phyloP scores from a whole-genome alignment of 53 echinoderm and acorn worm genomes.

The Zoroaster sp. region DNA sequence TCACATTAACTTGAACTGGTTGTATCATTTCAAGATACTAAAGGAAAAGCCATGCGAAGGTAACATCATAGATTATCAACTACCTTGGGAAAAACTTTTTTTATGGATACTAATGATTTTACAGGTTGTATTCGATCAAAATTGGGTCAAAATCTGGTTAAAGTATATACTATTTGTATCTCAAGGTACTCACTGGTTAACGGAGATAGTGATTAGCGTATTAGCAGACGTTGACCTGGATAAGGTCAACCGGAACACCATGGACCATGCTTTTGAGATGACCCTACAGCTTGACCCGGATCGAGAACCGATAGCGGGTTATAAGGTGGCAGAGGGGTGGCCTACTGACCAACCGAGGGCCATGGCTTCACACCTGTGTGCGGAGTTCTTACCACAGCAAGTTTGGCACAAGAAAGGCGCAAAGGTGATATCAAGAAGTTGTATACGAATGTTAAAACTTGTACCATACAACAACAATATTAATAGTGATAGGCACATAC shows the following conservation, averaged over 20 bases:
- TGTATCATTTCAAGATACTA: no score
- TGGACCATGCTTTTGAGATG: neutral
- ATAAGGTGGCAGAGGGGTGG: neutral
- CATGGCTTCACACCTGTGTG: neutral
- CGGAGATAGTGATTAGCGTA: neutral
- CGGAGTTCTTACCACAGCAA: neutral
- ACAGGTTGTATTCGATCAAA: no score
- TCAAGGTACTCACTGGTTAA: neutral
- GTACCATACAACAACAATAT: no score
- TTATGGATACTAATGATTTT: no score
- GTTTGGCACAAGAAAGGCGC: neutral
- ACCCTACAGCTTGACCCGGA: neutral
- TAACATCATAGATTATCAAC: no score
- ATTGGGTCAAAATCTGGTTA: no score
- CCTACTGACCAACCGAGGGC: neutral
- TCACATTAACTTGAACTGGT: no score
- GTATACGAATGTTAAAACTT: no score
- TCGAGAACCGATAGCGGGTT: neutral
- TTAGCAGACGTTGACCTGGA: neutral
- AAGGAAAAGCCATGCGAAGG: no score
- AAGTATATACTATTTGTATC: no score
- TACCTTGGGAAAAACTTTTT: no score
- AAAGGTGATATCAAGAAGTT: no score
- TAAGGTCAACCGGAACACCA: neutral
- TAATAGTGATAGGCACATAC: neutral